Conservation (phyloP, 1,140 invertebrate genomes). For the Melipona quadrifasciata region DNA sequence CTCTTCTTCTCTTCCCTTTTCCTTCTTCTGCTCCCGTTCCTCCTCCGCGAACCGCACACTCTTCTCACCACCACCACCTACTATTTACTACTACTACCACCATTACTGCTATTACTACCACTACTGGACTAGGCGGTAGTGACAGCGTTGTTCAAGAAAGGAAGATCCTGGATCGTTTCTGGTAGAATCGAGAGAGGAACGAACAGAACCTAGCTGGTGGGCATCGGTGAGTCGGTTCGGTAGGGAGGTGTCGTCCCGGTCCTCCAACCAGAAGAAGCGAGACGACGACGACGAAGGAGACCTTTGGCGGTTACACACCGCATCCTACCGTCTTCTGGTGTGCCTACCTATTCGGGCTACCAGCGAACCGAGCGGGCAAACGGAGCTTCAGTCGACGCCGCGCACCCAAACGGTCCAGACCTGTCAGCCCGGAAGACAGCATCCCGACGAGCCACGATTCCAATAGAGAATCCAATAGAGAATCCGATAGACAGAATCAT, state of each 20-base stretch:
- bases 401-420: conserved; percentile 82
- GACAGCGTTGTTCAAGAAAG: conserved; percentile 45
- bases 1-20: conserved; percentile 33
- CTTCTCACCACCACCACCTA: conserved; percentile 67
- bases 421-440: conserved; percentile 72
- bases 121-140: not conserved
- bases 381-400: conserved; percentile 82
- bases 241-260: conserved; percentile 80
- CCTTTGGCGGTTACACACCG: conserved; percentile 71
- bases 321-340: conserved; percentile 74
- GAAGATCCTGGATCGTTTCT: conserved; percentile 62
- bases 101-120: conserved; percentile 60
- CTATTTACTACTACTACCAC: conserved; percentile 46
- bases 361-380: conserved; percentile 75
- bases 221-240: conserved; percentile 73
- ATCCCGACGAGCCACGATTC: conserved; percentile 48
- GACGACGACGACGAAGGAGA: conserved; percentile 66
- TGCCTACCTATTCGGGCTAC: conserved; percentile 76
- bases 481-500: not conserved
- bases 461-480: conserved; percentile 13
- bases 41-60: conserved; percentile 63
- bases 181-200: conserved; percentile 55
- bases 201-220: conserved; percentile 46
- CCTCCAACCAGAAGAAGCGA: conserved; percentile 81
- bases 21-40: conserved; percentile 63